Conservation (phyloP, 1,140 invertebrate genomes). For the Euwallacea similis region DNA sequence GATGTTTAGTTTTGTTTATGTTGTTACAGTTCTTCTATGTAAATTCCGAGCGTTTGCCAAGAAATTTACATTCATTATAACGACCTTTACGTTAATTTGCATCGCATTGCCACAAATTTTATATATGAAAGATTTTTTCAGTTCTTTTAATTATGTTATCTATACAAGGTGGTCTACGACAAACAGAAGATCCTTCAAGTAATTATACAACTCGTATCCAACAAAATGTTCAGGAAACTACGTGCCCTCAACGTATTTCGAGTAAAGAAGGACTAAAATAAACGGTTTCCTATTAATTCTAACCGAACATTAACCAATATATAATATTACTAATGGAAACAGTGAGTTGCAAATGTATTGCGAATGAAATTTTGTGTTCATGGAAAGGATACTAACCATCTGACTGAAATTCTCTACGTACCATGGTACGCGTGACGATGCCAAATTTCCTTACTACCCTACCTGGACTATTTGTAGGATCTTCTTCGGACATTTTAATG, state of each 20-base stretch:
- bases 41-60: slow-evolving; percentile 11
- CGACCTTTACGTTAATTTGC: neutral
- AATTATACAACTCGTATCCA: no score
- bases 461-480: no score
- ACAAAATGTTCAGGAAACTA: neutral
- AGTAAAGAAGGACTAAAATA: neutral
- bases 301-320: neutral
- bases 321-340: neutral
- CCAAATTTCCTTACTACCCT: no score
- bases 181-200: no score
- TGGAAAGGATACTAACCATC: no score
- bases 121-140: neutral
- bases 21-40: neutral
- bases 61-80: slow-evolving; percentile 3
- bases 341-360: neutral
- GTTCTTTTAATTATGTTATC: neutral
- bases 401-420: no score
- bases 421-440: no score
- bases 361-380: no score
- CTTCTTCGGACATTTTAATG: no score
- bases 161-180: no score
- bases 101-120: neutral
- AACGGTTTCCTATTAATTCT: neutral
- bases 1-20: slow-evolving; percentile 1
- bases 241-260: neutral